Percentiles rank a stretch among this genome's conserved stretches.
Evolutionary conservation across 2,797 vertebrate species (phyloP).

Genomic region (Aselliscus stoliczkanus): DNA sequence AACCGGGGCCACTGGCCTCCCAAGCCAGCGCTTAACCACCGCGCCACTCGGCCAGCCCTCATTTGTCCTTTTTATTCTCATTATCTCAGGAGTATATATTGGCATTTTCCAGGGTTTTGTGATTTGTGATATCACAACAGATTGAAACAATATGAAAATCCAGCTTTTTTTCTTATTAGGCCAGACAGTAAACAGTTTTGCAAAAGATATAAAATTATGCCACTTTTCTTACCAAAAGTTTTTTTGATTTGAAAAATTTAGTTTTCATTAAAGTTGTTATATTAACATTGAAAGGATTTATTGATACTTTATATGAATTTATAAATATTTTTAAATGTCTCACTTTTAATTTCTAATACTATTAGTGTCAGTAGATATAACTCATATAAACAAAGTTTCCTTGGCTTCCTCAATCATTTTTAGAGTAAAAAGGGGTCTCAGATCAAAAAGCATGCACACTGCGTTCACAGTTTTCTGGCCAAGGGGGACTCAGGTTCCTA

Average conservation of each 20-base stretch:
- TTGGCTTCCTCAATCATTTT: slow-evolving; percentile 5
- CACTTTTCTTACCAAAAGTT: background rate
- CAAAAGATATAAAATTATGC: background rate
- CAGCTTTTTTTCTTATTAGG: background rate
- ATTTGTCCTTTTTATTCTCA: background rate
- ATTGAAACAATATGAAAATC: slow-evolving; percentile 6
- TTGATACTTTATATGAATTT: background rate
- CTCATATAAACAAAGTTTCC: background rate
- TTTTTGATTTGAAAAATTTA: background rate
- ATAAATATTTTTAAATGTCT: background rate
- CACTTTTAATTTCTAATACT: background rate
- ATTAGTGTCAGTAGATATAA: background rate
- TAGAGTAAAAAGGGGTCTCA: background rate
- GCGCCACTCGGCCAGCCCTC: too few relatives aligned
- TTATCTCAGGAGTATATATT: background rate
- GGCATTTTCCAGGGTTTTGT: background rate
- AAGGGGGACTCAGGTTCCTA: background rate
- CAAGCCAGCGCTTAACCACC: too few relatives aligned
- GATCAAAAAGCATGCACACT: background rate
- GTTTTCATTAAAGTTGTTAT: slow-evolving; percentile 20
- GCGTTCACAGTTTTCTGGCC: background rate
- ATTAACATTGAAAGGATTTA: background rate
- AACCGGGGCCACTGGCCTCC: too few relatives aligned
- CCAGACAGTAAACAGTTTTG: background rate
- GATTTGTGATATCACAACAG: background rate